These are phyloP conservation scores for Sprattus sprattus DNA, from an alignment of 2,113 vertebrate species.

Conservation along the genomic window DNA sequence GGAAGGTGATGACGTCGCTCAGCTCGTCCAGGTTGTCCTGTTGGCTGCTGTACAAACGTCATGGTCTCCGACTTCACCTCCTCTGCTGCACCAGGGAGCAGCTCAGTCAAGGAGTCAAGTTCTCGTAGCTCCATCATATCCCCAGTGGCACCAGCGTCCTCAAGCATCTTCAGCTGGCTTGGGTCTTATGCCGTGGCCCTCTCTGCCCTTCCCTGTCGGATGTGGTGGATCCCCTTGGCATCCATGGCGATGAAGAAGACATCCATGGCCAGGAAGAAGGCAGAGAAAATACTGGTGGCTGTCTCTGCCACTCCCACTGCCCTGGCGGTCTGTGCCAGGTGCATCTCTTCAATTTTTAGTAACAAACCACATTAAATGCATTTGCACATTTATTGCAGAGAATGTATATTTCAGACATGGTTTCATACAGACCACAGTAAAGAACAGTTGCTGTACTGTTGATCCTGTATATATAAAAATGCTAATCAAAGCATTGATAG, in stretches of 20 bases:
- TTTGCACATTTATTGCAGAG: no score
- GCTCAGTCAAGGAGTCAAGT: background rate
- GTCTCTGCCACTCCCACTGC: constrained; percentile 4
- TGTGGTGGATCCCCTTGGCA: constrained; percentile 44
- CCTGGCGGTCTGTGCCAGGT: constrained; percentile 35
- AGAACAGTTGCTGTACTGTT: no score
- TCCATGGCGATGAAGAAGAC: constrained; percentile 47
- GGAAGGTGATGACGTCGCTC: background rate
- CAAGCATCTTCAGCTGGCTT: background rate
- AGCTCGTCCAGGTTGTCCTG: background rate
- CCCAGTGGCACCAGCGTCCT: background rate
- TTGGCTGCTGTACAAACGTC: background rate
- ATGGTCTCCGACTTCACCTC: constrained; percentile 7
- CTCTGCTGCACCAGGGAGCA: background rate
- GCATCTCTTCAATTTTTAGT: no score
- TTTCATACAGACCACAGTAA: no score
- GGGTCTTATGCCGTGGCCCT: background rate
- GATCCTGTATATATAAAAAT: no score
- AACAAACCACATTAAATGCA: no score
- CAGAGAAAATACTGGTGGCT: constrained; percentile 16
- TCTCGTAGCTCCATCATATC: background rate
- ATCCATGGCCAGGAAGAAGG: constrained; percentile 39
- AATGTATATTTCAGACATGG: no score
- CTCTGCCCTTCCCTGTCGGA: constrained; percentile 33
- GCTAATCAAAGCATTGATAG: no score